Evolutionary conservation across 2,797 vertebrate genomes (phyloP).

Genomic region (Syngnathus acus): DNA sequence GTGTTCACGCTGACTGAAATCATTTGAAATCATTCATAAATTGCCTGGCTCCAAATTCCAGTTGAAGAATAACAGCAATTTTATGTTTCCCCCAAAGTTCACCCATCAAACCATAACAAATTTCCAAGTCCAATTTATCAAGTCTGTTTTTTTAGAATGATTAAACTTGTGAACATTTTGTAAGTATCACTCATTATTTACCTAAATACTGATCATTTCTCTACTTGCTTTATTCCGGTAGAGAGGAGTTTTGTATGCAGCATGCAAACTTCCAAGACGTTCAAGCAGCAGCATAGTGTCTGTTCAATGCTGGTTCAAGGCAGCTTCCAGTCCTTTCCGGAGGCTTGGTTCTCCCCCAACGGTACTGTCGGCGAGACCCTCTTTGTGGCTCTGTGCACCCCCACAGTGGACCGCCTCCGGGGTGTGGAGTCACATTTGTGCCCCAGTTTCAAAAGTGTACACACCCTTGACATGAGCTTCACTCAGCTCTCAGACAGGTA

Average conservation of each 20-base stretch:
- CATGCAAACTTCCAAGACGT: slow-evolving; percentile 72
- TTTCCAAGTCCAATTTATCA: too few species aligned
- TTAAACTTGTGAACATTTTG: too few species aligned
- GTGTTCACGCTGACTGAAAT: too few species aligned
- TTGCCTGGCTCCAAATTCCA: too few species aligned
- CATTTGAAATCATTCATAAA: too few species aligned
- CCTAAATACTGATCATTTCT: not conserved
- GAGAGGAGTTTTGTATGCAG: slow-evolving; percentile 72
- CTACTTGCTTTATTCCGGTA: slow-evolving; percentile 32
- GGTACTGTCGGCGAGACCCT: slow-evolving; percentile 17
- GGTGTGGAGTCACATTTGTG: slow-evolving; percentile 13
- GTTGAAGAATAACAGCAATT: too few species aligned
- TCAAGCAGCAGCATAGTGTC: slow-evolving; percentile 60
- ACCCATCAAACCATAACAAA: too few species aligned
- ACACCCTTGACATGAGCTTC: slow-evolving; percentile 74
- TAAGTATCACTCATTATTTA: too few species aligned
- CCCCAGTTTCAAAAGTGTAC: slow-evolving; percentile 62
- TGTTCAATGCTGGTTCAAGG: slow-evolving; percentile 66
- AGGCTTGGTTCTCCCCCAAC: slow-evolving; percentile 5
- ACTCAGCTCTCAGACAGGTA: slow-evolving; percentile 68
- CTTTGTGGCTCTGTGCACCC: slow-evolving; percentile 77
- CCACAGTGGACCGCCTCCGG: slow-evolving; percentile 37
- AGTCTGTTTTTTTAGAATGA: too few species aligned
- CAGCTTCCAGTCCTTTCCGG: slow-evolving; percentile 44
- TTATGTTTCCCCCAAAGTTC: too few species aligned